A percentile compares a stretch with the other conserved stretches of the same genome.
These are phyloP conservation scores for Atrichornis clamosus DNA, from an alignment of 2,113 vertebrate species.

Conservation along the genomic window DNA sequence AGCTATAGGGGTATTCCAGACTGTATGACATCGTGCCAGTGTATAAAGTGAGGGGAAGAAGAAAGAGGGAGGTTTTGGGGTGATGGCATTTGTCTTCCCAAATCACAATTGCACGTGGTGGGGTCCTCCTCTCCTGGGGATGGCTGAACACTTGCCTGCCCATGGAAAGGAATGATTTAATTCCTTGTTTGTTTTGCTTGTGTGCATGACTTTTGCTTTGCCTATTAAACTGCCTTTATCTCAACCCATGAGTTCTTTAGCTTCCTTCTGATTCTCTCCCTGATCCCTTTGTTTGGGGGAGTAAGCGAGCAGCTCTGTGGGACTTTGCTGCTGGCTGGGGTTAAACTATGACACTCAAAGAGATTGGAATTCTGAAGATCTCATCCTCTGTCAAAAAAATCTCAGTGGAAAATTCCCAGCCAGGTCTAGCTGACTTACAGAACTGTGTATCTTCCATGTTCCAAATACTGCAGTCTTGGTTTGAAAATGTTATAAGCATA, in stretches of 20 bases:
- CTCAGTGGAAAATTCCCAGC: not conserved
- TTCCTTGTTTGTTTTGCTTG: not conserved
- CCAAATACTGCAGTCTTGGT: not conserved
- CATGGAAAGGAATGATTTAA: not conserved
- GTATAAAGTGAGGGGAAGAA: not conserved
- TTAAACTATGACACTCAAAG: not conserved
- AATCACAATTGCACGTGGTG: not conserved
- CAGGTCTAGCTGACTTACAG: not conserved
- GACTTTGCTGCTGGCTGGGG: not conserved
- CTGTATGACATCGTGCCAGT: not conserved
- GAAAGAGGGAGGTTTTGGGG: not conserved
- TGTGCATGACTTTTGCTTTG: not conserved
- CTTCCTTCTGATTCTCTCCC: not conserved
- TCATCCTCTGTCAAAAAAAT: not conserved
- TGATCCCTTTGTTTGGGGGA: accelerated
- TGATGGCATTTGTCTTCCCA: not conserved
- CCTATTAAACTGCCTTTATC: not conserved
- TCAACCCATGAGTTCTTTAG: accelerated
- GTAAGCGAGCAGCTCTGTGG: not conserved
- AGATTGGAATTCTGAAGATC: not conserved
- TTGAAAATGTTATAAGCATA: not conserved
- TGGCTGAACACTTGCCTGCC: not conserved
- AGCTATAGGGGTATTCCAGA: not conserved
- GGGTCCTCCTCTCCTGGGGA: not conserved
- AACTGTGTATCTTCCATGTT: not conserved